phyloP scores from a whole-genome alignment of 2,113 vertebrate genomes.

The Hypocryptadius cinnamomeus region DNA sequence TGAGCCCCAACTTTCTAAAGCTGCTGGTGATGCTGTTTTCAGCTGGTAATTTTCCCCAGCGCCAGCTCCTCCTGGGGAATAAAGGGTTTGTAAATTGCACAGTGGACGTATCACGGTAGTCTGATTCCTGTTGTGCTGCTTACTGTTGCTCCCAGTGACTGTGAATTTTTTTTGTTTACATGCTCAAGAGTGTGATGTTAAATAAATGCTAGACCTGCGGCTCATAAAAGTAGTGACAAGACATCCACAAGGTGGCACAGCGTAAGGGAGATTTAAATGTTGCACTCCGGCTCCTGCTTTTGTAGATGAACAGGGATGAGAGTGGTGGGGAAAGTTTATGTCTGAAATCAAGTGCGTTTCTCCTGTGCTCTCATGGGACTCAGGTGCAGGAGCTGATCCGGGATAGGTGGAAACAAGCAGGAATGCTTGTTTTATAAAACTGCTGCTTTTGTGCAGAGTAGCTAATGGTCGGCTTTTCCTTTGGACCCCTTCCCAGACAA shows the following conservation, averaged over 20 bases:
- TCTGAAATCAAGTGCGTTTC: not conserved
- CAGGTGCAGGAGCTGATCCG: not conserved
- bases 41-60: not conserved
- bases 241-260: slow-evolving; percentile 44
- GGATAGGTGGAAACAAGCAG: not conserved
- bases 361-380: not conserved
- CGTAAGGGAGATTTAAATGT: not conserved
- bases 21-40: not conserved
- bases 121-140: not conserved
- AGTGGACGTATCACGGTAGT: not conserved
- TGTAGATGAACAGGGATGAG: not conserved
- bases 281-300: not conserved
- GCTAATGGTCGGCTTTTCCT: not conserved
- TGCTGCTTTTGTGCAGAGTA: not conserved
- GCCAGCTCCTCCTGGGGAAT: not conserved
- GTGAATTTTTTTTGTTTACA: not conserved
- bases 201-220: not conserved
- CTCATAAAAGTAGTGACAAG: not conserved
- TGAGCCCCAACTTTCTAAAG: slow-evolving; percentile 20
- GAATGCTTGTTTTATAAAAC: not conserved
- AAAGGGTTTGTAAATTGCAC: not conserved
- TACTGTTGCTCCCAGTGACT: not conserved
- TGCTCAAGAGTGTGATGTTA: not conserved
- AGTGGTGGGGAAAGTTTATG: not conserved
- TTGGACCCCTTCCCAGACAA: not conserved